phyloP scores from a whole-genome alignment of 2,888 invertebrate genomes.

The Escarpia spicata region DNA sequence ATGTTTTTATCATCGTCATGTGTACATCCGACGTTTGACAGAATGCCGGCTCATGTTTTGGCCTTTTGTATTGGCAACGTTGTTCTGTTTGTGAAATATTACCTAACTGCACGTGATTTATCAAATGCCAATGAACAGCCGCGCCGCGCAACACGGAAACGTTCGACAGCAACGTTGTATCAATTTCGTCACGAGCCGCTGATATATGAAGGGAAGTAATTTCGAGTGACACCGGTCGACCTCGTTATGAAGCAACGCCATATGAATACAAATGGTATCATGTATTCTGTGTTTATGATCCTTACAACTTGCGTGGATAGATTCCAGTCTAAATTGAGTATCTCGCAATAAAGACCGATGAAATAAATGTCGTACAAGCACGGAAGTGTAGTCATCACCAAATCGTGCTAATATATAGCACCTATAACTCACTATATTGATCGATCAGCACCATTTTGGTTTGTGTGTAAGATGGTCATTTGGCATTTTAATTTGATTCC shows the following conservation, averaged over 20 bases:
- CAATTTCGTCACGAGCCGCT: neutral
- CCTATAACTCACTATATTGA: neutral
- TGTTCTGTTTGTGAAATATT: neutral
- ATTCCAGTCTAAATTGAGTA: neutral
- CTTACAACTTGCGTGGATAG: neutral
- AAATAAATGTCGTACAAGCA: neutral
- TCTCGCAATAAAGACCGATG: neutral
- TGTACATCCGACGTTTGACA: conserved; percentile 16
- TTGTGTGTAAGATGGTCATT: neutral
- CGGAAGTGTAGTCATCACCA: neutral
- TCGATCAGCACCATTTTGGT: neutral
- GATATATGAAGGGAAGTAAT: neutral
- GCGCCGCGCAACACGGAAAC: neutral
- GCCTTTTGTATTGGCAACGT: neutral
- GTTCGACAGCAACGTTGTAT: neutral
- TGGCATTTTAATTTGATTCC: neutral
- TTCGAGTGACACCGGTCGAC: conserved; percentile 14
- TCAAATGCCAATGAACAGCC: neutral
- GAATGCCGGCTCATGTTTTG: neutral
- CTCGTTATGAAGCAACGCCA: neutral
- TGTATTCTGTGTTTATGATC: neutral
- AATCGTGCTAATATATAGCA: neutral
- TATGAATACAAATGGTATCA: neutral
- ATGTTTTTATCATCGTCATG: neutral
- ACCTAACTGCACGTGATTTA: conserved; percentile 11